Evolutionary conservation across 1,140 invertebrate genomes (phyloP).

Genomic region (Drosophila fuyamai): DNA sequence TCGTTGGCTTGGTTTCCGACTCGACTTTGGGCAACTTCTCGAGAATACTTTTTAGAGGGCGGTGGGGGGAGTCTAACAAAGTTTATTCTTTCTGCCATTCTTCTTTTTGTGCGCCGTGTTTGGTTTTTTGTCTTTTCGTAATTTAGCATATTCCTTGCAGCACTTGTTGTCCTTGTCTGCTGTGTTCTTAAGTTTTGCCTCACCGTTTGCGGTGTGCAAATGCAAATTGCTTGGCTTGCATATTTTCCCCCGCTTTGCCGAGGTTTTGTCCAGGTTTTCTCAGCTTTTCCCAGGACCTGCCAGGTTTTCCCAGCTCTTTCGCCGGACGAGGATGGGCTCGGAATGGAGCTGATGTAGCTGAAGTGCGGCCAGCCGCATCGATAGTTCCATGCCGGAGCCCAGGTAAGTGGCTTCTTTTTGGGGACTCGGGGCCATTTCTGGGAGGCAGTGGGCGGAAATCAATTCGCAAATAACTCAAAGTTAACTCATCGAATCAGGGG

Average conservation of each 20-base stretch:
- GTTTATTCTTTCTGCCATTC: conserved; percentile 41
- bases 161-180: conserved; percentile 65
- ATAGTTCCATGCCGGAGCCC: conserved; percentile 62
- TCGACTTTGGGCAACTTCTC: conserved; percentile 75
- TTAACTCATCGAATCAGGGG: conserved; percentile 42
- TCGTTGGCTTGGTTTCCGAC: conserved; percentile 39
- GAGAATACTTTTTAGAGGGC: conserved; percentile 53
- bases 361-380: conserved; percentile 68
- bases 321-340: conserved; percentile 5
- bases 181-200: conserved; percentile 71
- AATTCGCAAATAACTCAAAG: conserved; percentile 51
- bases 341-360: conserved; percentile 57
- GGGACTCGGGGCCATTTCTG: conserved; percentile 24
- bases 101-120: conserved; percentile 38
- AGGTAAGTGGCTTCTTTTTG: conserved; percentile 55
- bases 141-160: conserved; percentile 79
- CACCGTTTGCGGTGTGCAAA: conserved; percentile 80
- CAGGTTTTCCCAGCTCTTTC: too few species aligned
- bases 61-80: conserved; percentile 24
- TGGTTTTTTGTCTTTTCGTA: conserved; percentile 75
- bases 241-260: conserved; percentile 29
- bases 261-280: not conserved
- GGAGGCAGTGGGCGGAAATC: conserved; percentile 20
- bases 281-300: not conserved
- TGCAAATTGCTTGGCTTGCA: conserved; percentile 80